These are phyloP conservation scores for Bothrops jararaca DNA, from an alignment of 2,113 vertebrate genomes.

Conservation along the genomic window DNA sequence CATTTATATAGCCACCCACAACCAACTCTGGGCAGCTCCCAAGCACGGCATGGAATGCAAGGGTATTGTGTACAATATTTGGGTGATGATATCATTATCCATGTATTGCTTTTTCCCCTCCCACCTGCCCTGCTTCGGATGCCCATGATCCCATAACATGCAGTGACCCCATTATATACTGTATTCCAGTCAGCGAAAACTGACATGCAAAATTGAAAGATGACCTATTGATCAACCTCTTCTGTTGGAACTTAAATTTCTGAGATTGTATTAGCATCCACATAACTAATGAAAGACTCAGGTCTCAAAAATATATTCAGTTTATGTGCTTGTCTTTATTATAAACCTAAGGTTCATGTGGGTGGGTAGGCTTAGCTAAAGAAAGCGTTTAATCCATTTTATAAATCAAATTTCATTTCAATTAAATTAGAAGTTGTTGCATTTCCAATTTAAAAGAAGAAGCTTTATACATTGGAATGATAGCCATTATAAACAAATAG, in stretches of 20 bases:
- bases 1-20: not conserved
- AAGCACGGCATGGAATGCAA: not conserved
- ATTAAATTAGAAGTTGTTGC: not conserved
- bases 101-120: not conserved
- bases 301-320: not conserved
- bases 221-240: not conserved
- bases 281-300: not conserved
- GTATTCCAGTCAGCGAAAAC: not conserved
- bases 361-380: not conserved
- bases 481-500: not conserved
- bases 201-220: too few species aligned
- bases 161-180: not conserved
- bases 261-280: not conserved
- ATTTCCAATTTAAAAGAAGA: not conserved
- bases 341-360: not conserved
- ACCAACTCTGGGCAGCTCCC: not conserved
- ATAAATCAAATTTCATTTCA: not conserved
- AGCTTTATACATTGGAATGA: not conserved
- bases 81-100: not conserved
- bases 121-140: not conserved
- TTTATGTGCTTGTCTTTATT: not conserved
- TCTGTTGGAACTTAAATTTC: not conserved
- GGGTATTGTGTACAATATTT: not conserved
- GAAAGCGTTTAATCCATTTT: not conserved
- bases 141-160: not conserved